Conservation (phyloP, 2,113 vertebrate species). For the Pelodiscus sinensis region DNA sequence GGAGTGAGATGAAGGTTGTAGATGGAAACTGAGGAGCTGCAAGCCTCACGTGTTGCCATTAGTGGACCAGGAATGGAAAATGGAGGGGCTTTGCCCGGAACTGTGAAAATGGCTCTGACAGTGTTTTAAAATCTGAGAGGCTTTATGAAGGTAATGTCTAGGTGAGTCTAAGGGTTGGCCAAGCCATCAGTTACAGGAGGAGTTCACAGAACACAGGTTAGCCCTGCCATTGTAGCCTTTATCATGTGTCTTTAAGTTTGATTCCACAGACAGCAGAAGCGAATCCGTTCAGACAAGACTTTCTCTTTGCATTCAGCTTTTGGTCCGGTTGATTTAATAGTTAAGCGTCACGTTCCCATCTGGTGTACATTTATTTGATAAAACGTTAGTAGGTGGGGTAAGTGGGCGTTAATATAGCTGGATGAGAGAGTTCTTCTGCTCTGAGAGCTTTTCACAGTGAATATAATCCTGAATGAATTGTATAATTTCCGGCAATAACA, state of each 20-base stretch:
- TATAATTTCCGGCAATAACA: fast-evolving
- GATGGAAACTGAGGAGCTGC: neutral
- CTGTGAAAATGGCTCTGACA: neutral
- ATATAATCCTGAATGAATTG: neutral
- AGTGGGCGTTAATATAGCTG: fast-evolving
- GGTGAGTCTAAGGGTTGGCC: neutral
- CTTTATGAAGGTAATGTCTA: neutral
- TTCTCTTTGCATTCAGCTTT: neutral
- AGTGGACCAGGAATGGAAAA: neutral
- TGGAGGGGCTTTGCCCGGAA: neutral
- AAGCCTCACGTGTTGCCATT: neutral
- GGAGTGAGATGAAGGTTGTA: neutral
- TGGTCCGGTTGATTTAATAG: neutral
- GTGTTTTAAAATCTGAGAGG: neutral
- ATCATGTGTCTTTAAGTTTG: neutral
- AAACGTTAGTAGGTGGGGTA: neutral
- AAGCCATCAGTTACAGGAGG: neutral
- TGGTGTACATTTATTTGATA: fast-evolving
- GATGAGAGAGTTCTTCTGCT: neutral
- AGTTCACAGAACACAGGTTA: fast-evolving
- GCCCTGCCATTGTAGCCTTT: neutral
- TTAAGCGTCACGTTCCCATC: neutral
- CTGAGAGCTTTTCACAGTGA: fast-evolving
- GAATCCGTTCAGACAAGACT: neutral
- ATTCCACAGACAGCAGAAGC: neutral